These are phyloP conservation scores for Tretioscincus oriximinensis DNA, from an alignment of 2,113 vertebrate species.

Conservation along the genomic window DNA sequence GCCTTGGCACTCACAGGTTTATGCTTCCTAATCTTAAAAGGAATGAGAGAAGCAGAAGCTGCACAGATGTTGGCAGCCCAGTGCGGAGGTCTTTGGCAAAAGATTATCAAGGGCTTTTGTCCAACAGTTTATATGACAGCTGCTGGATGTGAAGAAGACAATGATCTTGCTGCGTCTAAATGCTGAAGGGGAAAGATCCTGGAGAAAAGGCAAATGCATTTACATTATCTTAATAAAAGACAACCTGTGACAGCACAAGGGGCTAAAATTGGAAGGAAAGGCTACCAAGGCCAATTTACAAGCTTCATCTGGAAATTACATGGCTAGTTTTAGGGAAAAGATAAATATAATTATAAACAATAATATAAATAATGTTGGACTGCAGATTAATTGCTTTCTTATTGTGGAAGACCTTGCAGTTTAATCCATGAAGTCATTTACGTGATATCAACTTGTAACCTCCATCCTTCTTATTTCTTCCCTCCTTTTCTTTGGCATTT, in stretches of 20 bases:
- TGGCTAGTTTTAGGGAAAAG: not conserved
- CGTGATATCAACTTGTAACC: not conserved
- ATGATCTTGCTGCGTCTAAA: constrained; percentile 33
- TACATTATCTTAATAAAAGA: not conserved
- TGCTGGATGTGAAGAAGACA: constrained; percentile 25
- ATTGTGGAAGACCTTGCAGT: not conserved
- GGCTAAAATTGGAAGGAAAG: not conserved
- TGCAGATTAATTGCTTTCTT: not conserved
- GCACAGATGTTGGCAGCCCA: constrained; percentile 5
- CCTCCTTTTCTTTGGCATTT: not conserved
- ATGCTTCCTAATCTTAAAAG: constrained; percentile 27
- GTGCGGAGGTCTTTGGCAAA: constrained; percentile 18
- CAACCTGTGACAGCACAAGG: not conserved
- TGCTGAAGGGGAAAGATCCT: constrained; percentile 33
- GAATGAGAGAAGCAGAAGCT: constrained; percentile 43
- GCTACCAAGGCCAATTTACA: not conserved
- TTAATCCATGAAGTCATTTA: constrained; percentile 11
- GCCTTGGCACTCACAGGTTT: constrained; percentile 21
- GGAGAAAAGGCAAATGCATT: not conserved
- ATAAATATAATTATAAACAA: not conserved
- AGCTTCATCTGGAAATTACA: not conserved
- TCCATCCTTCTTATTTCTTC: too few species aligned
- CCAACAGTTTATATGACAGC: constrained; percentile 31
- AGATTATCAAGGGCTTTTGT: constrained; percentile 12
- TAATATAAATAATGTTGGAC: not conserved